A percentile compares a stretch with the other conserved stretches of the same genome.
Evolutionary conservation across 2,797 vertebrate species (phyloP).

Genomic region (Borostomias antarcticus): DNA sequence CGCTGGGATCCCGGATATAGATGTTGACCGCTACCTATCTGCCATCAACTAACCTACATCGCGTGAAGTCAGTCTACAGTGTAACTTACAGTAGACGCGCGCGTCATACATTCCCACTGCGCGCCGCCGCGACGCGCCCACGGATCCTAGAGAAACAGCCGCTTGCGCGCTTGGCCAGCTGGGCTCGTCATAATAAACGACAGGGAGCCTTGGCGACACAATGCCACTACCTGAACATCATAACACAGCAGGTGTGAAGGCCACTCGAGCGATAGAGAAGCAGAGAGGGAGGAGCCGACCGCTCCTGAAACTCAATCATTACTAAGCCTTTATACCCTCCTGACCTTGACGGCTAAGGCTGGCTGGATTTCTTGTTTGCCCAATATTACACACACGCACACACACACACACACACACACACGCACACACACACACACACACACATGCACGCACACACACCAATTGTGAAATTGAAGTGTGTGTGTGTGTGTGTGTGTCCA

Average conservation of each 20-base stretch:
- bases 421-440: background rate
- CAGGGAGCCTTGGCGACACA: too few species aligned
- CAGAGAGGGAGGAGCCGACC: too few species aligned
- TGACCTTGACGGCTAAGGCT: background rate
- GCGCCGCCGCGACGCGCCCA: background rate
- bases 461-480: too few species aligned
- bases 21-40: slow-evolving; percentile 56
- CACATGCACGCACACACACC: background rate
- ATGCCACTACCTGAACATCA: too few species aligned
- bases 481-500: too few species aligned
- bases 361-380: background rate
- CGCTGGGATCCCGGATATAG: slow-evolving; percentile 63
- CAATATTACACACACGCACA: background rate
- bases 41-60: slow-evolving; percentile 48
- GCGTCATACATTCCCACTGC: background rate
- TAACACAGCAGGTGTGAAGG: too few species aligned
- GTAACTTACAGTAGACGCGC: background rate
- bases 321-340: too few species aligned
- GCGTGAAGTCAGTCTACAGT: background rate
- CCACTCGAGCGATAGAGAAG: too few species aligned
- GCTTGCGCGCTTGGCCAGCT: too few species aligned
- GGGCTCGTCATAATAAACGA: too few species aligned
- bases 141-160: too few species aligned
- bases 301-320: too few species aligned
- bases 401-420: background rate